Base-by-base conservation (phyloP, 2,113 vertebrate species). In the Charadrius vociferus region DNA sequence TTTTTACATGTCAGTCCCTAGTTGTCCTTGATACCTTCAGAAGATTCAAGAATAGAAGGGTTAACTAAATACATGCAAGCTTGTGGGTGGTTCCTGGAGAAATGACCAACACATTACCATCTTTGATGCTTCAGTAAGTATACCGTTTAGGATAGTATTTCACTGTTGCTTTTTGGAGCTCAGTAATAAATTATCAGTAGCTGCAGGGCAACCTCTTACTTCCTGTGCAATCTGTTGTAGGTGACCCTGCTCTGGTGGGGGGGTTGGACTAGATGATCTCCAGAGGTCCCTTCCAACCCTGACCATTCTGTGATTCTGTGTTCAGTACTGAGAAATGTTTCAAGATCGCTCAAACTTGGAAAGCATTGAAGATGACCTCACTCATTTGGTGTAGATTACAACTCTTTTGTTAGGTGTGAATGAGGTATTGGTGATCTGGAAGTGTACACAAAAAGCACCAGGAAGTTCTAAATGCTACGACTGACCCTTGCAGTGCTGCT, bases 351-450 rank as follows among this genome's bases (percentile, higher is more conserved):
- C 39, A 74, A 0, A 82, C 84, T 93, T 96, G 95, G 89, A 96
- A 87, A 77, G 73, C 91, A 79, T 24, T 56, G 65, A 85, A 79
- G 61, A 90, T 94, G 65, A 97, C 78, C 83, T 96, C 94, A 95
- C 53, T 52, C 84, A 30, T 75, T 79, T 32, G 43, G 56, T 77
- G 66, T 39, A 62, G 91, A 87, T 87, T 81, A 96, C 84, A 95
- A 68, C 86, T 36, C 91, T 90, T 92, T 94, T 94, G 89, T 97
- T 96, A 93, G 36, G 68, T 87, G 84, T 68, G 86, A 96, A 89
- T 75, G 89, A 84, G 81, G 55, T 83, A 81, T 63, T 74, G 84
- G 65, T 30, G 84, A 91, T 79, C 81, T 87, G 94, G 61, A 87
- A 89, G 56, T 10, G 16, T 24, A 94, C 61, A 45, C 32, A 87